Conservation (phyloP, 2,888 invertebrate genomes). For the Ichneumon xanthorius region DNA sequence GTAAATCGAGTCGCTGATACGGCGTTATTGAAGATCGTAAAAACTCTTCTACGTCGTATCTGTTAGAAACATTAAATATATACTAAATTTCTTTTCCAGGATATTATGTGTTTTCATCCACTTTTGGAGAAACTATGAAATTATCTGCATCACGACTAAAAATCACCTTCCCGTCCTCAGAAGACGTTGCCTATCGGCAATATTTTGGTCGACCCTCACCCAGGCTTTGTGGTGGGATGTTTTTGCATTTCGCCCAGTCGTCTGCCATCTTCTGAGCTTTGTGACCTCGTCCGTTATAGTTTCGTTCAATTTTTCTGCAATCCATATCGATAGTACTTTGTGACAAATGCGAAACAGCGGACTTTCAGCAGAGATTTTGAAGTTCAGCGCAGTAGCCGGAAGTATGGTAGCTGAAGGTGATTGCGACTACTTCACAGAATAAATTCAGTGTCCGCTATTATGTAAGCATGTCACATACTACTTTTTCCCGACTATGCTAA, state of each 20-base stretch:
- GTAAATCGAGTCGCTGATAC: not conserved
- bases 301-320: slow-evolving; percentile 6
- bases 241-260: not conserved
- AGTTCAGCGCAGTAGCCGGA: too few species aligned
- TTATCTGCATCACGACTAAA: not conserved
- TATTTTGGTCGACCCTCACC: not conserved
- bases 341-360: too few species aligned
- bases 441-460: too few species aligned
- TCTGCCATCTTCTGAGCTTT: not conserved
- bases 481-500: too few species aligned
- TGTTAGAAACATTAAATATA: not conserved
- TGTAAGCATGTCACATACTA: too few species aligned
- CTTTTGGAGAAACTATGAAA: not conserved
- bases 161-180: not conserved
- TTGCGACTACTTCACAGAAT: too few species aligned
- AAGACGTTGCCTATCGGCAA: not conserved
- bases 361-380: too few species aligned
- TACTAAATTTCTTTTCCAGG: not conserved
- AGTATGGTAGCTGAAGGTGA: too few species aligned
- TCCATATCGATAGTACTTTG: not conserved
- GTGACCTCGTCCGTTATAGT: not conserved
- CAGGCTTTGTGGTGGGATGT: not conserved
- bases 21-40: not conserved
- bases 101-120: not conserved
- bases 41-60: slow-evolving; percentile 3